Evolutionary conservation across 2,888 invertebrate species (phyloP), one percentile per base, ranked within the genome.

Genomic region (Eristalis pertinax): DNA sequence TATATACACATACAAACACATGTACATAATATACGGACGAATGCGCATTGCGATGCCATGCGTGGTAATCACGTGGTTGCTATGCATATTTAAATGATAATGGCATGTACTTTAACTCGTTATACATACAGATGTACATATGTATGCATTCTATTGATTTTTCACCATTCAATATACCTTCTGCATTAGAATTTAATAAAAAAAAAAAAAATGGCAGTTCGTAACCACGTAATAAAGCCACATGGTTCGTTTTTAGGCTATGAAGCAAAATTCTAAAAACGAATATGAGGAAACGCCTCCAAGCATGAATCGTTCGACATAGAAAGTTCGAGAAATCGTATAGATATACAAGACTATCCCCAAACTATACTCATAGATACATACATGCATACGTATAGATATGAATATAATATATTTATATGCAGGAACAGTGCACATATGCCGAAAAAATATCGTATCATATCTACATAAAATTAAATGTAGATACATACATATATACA

Each of bases 41-140:
- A 79, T 79, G 70, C 75, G 80, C 80, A 82, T 69, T 74, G 64
- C 50, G 64, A 75, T 65, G 85, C 56, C 85, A 82, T 86, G 82
- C 85, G 85, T 82, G 82, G 58, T 35, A 82, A 86, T 86, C 85
- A 86, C 85, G 78, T 86, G 85, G 77, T 81, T 85, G 73, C 76
- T 35, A 84, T 81, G 68, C 80, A 72, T 80, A 56, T 50, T 35
- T 2, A 22, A 43, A 32, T 43, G n/a, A 60, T 26, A 5, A 26
- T 15, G 60, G 4, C 24, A 60, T 60, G 15, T 19, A 19, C 15
- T 67, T 26, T 38, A 19, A 0, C 15, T 35, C n/a, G 24, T 32
- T 24, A 4, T 29, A 29, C 4, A n/a, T 26, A 26, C 26, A 26
- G 1, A 26, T 26, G 26, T 26, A n/a, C n/a, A n/a, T n/a, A 32